A percentile compares a stretch with the other conserved stretches of the same genome.
Conservation (phyloP, 2,113 vertebrate species). For the Zootoca vivipara region DNA sequence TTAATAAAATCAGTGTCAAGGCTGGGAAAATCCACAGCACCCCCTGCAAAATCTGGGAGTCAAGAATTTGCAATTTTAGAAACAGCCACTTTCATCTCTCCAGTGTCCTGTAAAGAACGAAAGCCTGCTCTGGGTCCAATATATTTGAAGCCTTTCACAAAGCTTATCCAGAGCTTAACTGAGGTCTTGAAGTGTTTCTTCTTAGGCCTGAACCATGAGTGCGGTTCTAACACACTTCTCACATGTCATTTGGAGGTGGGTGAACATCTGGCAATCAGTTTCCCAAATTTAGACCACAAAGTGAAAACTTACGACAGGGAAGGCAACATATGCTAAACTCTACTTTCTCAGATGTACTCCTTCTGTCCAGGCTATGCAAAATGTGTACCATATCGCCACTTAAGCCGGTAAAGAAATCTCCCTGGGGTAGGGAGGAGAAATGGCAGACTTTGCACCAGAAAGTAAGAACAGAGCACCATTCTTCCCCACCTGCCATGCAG, state of each 20-base stretch:
- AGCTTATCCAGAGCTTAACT: too few relatives aligned
- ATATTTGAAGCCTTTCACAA: too few relatives aligned
- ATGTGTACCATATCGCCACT: not conserved
- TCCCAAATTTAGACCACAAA: not conserved
- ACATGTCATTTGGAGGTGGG: too few relatives aligned
- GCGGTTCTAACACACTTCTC: too few relatives aligned
- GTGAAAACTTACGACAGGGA: not conserved
- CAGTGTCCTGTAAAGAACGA: too few relatives aligned
- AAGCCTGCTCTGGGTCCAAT: too few relatives aligned
- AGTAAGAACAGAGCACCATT: not conserved
- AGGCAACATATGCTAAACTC: not conserved
- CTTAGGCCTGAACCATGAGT: not conserved
- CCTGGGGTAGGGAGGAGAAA: not conserved
- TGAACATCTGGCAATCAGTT: not conserved
- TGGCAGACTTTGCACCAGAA: not conserved
- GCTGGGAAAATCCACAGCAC: not conserved
- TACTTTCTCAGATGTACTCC: not conserved
- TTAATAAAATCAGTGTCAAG: not conserved
- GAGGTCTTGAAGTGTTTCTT: not conserved
- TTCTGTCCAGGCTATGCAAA: not conserved
- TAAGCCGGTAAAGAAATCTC: not conserved
- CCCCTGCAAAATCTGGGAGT: not conserved
- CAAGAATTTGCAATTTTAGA: not conserved
- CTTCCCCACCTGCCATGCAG: not conserved
- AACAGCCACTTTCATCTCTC: not conserved